These are phyloP conservation scores for Aricia artaxerxes DNA, from an alignment of 2,888 invertebrate species.

Conservation along the genomic window DNA sequence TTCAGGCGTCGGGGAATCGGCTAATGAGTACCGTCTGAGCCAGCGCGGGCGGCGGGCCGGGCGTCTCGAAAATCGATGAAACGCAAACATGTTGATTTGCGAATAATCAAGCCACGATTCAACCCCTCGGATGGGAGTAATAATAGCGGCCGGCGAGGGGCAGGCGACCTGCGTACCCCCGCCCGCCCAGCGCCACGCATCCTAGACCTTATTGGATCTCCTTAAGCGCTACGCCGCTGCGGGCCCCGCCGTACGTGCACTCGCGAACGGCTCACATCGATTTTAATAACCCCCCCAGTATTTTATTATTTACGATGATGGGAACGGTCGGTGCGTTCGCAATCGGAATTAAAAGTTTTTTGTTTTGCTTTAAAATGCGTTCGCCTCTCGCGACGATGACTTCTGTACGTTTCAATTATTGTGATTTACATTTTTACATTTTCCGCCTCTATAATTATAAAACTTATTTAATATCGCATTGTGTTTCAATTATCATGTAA, in stretches of 20 bases:
- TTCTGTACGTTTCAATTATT: background rate
- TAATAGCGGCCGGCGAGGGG: constrained; percentile 62
- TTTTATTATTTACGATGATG: constrained; percentile 31
- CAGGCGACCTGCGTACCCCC: constrained; percentile 56
- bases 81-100: constrained; percentile 74
- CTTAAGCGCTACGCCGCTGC: constrained; percentile 32
- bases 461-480: background rate
- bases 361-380: constrained; percentile 6
- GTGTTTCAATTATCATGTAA: background rate
- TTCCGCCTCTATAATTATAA: background rate
- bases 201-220: constrained; percentile 34
- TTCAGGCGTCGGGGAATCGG: constrained; percentile 39
- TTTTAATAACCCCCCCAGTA: constrained; percentile 40
- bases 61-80: constrained; percentile 67
- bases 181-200: constrained; percentile 34
- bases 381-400: background rate
- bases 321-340: constrained; percentile 5
- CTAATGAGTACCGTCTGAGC: constrained; percentile 37
- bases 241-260: constrained; percentile 35
- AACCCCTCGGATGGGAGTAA: constrained; percentile 64
- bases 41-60: constrained; percentile 39
- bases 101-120: constrained; percentile 71
- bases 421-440: background rate
- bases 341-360: constrained; percentile 22
- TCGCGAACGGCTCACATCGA: constrained; percentile 43